Conservation (phyloP, 2,888 invertebrate species). For the Theretra japonica region DNA sequence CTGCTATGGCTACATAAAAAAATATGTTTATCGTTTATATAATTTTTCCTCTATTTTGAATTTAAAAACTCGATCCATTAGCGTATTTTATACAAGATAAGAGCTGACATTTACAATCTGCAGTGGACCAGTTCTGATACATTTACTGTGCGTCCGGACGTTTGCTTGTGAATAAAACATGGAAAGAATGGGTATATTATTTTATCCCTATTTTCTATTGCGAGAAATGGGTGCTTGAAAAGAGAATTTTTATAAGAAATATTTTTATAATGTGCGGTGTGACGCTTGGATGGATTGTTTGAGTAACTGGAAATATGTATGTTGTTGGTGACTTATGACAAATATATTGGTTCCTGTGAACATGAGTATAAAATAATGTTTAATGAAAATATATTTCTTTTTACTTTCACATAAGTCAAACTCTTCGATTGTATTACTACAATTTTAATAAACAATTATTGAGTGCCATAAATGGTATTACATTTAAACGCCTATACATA, state of each 20-base stretch:
- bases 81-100: slow-evolving; percentile 12
- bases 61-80: slow-evolving; percentile 17
- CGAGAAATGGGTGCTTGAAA: neutral
- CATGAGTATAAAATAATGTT: too few species aligned
- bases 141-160: neutral
- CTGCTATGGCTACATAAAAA: too few species aligned
- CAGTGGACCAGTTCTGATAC: neutral
- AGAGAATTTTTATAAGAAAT: too few species aligned
- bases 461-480: too few species aligned
- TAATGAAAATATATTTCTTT: too few species aligned
- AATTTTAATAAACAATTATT: neutral
- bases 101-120: slow-evolving; percentile 1
- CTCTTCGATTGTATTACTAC: neutral
- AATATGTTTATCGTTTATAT: neutral
- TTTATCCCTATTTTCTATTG: neutral
- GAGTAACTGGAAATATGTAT: too few species aligned
- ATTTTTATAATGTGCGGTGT: too few species aligned
- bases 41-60: slow-evolving; percentile 1
- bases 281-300: too few species aligned
- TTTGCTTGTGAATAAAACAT: slow-evolving; percentile 6
- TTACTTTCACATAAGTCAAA: too few species aligned
- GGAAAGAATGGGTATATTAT: neutral
- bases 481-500: too few species aligned
- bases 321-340: too few species aligned
- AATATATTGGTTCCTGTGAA: too few species aligned